Percentiles rank a stretch among this genome's conserved stretches.
phyloP scores from a whole-genome alignment of 2,113 vertebrate species.

The Seriola aureovittata region DNA sequence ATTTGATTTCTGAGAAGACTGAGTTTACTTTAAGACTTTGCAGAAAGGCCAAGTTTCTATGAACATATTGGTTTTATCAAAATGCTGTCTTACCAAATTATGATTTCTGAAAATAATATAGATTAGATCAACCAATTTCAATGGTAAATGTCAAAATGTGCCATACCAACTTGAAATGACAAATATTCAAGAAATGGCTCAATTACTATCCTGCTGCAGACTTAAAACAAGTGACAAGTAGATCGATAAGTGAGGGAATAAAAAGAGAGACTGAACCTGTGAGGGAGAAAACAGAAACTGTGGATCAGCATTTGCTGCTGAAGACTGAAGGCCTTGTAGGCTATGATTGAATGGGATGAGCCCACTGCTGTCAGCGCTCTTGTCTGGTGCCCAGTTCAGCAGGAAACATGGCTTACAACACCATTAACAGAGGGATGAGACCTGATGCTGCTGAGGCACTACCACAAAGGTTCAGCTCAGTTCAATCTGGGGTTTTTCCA shows the following conservation, averaged over 20 bases:
- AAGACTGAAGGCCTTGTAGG: background rate
- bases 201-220: too few relatives aligned
- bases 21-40: background rate
- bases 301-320: background rate
- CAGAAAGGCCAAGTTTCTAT: background rate
- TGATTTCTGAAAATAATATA: background rate
- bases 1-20: background rate
- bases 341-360: background rate
- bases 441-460: background rate
- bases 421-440: background rate
- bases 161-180: background rate
- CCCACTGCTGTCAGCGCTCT: background rate
- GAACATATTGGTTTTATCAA: background rate
- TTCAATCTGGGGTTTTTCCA: background rate
- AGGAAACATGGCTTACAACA: constrained; percentile 5
- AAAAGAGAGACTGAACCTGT: background rate
- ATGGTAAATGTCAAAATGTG: background rate
- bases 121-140: background rate
- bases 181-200: too few relatives aligned
- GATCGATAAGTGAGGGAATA: background rate
- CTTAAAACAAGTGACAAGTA: background rate
- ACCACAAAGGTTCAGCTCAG: constrained; percentile 13
- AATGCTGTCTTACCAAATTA: background rate
- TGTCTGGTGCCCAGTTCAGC: background rate
- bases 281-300: background rate